Conservation (phyloP, 1,140 invertebrate species). For the Drosophila burlai region DNA sequence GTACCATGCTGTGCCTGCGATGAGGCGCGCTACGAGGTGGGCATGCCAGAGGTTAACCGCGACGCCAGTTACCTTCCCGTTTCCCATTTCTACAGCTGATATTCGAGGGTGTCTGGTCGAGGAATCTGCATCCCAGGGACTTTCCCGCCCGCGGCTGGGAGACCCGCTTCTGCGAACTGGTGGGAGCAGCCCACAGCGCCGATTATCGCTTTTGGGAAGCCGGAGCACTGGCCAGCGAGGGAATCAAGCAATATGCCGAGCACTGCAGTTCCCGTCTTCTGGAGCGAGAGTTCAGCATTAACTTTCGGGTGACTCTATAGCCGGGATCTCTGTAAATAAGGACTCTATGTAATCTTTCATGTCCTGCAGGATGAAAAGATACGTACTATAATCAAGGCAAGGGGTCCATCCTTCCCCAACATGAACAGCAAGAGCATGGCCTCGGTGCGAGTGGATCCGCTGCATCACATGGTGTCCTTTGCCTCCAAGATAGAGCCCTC, state of each 20-base stretch:
- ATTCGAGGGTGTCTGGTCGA: constrained; percentile 98
- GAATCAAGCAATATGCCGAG: constrained; percentile 96
- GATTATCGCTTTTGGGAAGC: constrained; percentile 97
- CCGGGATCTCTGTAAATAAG: rapidly evolving
- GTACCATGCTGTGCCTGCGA: constrained; percentile 95
- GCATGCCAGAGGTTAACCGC: background rate
- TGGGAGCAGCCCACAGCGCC: constrained; percentile 96
- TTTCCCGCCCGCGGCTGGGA: constrained; percentile 95
- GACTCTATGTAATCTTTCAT: background rate
- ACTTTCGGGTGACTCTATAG: constrained; percentile 48
- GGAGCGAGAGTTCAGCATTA: constrained; percentile 96
- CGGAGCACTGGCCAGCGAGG: constrained; percentile 93
- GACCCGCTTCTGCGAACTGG: constrained; percentile 98
- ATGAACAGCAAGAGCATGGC: constrained; percentile 96
- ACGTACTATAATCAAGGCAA: constrained; percentile 98
- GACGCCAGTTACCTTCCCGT: background rate
- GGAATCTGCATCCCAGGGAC: constrained; percentile 98
- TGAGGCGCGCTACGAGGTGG: constrained; percentile 96
- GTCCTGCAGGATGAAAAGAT: constrained; percentile 92
- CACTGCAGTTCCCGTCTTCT: constrained; percentile 94
- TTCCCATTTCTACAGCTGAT: constrained; percentile 88
- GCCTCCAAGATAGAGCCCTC: constrained; percentile 98
- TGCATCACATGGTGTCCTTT: constrained; percentile 96
- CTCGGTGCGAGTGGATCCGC: constrained; percentile 95
- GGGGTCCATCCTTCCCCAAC: constrained; percentile 96